These are phyloP conservation scores for Norana najaformis DNA, from an alignment of 2,888 invertebrate species.

Conservation along the genomic window DNA sequence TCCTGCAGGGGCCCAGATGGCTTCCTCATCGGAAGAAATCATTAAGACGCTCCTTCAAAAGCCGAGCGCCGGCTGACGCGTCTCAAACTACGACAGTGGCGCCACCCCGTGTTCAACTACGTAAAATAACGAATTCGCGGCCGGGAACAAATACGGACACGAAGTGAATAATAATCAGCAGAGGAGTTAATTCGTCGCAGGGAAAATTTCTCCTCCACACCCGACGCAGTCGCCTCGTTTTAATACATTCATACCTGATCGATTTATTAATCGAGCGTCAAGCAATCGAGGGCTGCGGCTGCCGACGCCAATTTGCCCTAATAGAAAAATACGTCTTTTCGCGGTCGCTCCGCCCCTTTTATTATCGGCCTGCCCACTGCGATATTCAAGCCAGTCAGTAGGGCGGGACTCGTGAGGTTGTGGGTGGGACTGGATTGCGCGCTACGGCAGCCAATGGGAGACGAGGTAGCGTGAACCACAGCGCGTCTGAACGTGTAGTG, in stretches of 20 bases:
- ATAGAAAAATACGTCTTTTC: slow-evolving; percentile 2
- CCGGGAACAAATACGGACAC: background rate
- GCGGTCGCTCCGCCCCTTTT: background rate
- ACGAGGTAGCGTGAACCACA: background rate
- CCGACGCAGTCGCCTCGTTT: background rate
- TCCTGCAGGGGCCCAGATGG: background rate
- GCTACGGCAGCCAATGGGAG: background rate
- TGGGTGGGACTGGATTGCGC: background rate
- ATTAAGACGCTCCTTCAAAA: slow-evolving; percentile 2
- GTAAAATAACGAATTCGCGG: background rate
- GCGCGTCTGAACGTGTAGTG: background rate
- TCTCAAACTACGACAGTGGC: background rate
- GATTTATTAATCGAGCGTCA: slow-evolving; percentile 13
- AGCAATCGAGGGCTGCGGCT: background rate
- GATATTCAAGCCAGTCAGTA: background rate
- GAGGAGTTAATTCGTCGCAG: background rate
- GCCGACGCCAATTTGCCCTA: slow-evolving; percentile 13
- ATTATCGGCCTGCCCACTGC: background rate
- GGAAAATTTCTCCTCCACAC: background rate
- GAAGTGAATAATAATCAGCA: background rate
- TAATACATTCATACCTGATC: slow-evolving; percentile 13
- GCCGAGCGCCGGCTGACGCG: background rate
- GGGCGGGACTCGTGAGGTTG: background rate
- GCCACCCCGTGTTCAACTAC: background rate
- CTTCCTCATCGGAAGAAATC: background rate